phyloP scores from a whole-genome alignment of 2,797 vertebrate species.

The Erethizon dorsatum region DNA sequence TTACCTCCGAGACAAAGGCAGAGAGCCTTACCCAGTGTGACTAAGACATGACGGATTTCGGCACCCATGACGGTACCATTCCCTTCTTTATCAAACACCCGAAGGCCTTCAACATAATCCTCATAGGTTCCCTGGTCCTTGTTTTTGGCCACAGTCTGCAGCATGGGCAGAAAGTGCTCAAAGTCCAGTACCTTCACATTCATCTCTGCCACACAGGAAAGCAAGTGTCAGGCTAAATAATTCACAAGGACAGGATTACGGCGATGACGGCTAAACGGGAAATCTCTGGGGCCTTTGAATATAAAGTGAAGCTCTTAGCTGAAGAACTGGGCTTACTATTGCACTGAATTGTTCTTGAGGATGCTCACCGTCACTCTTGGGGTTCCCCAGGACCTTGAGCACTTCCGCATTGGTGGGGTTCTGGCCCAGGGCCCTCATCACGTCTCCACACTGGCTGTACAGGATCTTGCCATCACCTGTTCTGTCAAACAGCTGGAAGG shows the following conservation, averaged over 20 bases:
- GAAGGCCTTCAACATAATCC: conserved; percentile 95
- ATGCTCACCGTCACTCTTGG: conserved; percentile 94
- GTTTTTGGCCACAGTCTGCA: conserved; percentile 96
- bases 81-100: conserved; percentile 97
- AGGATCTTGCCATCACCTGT: conserved; percentile 96
- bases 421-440: conserved; percentile 96
- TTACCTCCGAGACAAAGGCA: not conserved
- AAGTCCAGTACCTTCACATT: conserved; percentile 95
- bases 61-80: conserved; percentile 97
- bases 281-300: not conserved
- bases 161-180: conserved; percentile 97
- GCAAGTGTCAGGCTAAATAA: not conserved
- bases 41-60: conserved; percentile 96
- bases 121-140: conserved; percentile 97
- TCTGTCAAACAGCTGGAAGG: conserved; percentile 96
- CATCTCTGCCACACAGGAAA: conserved; percentile 91
- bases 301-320: conserved; percentile 17
- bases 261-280: not conserved
- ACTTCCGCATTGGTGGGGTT: conserved; percentile 97
- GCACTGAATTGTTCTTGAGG: not conserved
- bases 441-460: conserved; percentile 96
- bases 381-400: conserved; percentile 96
- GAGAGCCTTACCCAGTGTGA: conserved; percentile 93
- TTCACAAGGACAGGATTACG: not conserved
- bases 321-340: not conserved